Percentiles rank a stretch among this genome's conserved stretches.
These are phyloP conservation scores for Drosophila stalkeri DNA, from an alignment of 2,888 invertebrate species.

Conservation along the genomic window DNA sequence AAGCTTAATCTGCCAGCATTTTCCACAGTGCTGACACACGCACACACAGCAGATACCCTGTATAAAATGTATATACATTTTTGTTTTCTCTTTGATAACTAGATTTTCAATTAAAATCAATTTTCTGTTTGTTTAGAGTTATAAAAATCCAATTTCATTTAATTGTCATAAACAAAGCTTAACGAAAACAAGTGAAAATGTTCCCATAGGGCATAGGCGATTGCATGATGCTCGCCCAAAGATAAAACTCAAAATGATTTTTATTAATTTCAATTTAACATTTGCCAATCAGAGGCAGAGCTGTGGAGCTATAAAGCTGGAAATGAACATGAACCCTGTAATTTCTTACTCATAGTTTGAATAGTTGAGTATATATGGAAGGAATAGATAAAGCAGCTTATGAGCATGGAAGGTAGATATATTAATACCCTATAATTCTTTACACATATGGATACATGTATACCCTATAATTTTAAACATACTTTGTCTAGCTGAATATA, in stretches of 20 bases:
- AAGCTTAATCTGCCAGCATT: background rate
- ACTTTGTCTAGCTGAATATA: no score
- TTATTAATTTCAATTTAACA: background rate
- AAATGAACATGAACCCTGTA: background rate
- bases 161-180: background rate
- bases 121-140: background rate
- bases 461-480: background rate
- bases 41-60: slow-evolving; percentile 4
- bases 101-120: background rate
- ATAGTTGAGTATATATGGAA: no score
- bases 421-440: background rate
- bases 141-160: background rate
- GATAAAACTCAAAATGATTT: background rate
- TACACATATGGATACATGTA: background rate
- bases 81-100: background rate
- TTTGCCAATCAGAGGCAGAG: background rate
- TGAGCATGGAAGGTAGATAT: no score
- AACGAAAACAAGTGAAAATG: background rate
- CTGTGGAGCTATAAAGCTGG: background rate
- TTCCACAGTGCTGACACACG: background rate
- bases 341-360: background rate
- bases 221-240: background rate
- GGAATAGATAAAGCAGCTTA: no score
- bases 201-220: background rate
- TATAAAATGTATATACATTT: background rate